Conservation (phyloP, 2,888 invertebrate genomes). For the Chrysotoxum bicinctum region DNA sequence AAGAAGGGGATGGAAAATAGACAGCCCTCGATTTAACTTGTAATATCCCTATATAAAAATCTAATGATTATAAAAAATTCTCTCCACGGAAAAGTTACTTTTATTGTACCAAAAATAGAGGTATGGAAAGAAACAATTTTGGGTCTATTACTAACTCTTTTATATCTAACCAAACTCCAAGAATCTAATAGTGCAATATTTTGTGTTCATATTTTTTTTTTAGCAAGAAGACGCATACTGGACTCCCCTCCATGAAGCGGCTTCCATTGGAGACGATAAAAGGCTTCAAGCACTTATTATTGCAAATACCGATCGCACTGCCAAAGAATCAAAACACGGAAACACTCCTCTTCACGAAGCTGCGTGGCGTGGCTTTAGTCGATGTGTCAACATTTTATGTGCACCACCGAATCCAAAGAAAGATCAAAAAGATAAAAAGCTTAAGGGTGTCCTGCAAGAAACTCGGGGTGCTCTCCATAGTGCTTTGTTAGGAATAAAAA, state of each 20-base stretch:
- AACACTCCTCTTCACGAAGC: slow-evolving; percentile 97
- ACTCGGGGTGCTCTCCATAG: slow-evolving; percentile 84
- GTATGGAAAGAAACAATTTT: no score
- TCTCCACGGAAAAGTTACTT: no score
- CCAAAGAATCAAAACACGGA: slow-evolving; percentile 86
- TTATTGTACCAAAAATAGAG: no score
- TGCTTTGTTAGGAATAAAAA: slow-evolving; percentile 86
- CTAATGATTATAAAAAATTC: no score
- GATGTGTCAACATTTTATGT: slow-evolving; percentile 88
- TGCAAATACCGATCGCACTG: slow-evolving; percentile 77
- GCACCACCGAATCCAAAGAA: slow-evolving; percentile 75
- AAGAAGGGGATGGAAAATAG: no score
- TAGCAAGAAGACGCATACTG: slow-evolving; percentile 77
- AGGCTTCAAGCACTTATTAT: slow-evolving; percentile 76
- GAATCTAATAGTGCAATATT: background rate
- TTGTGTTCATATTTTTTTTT: slow-evolving; percentile 1
- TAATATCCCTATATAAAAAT: no score
- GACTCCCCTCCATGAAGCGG: slow-evolving; percentile 78
- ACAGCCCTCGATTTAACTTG: no score
- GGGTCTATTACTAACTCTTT: background rate
- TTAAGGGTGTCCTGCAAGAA: slow-evolving; percentile 76
- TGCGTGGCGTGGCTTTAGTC: slow-evolving; percentile 96
- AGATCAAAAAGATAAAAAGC: slow-evolving; percentile 75
- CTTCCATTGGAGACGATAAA: slow-evolving; percentile 77
- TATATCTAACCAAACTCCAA: background rate